These are phyloP conservation scores for Eupithecia tripunctaria DNA, from an alignment of 2,888 invertebrate genomes.

Conservation along the genomic window DNA sequence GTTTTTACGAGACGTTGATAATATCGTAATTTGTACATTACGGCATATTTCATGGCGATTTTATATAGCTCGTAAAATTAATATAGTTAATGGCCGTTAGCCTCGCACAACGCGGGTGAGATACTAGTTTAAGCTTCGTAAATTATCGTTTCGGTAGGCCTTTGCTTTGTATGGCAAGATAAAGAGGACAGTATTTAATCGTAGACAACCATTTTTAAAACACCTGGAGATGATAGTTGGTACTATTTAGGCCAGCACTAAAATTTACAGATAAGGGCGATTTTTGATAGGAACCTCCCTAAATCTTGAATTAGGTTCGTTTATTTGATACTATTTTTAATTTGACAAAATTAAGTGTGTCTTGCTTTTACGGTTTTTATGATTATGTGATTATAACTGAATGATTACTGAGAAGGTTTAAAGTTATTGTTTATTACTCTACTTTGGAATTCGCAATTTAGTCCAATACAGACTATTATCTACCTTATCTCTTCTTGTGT, in stretches of 20 bases:
- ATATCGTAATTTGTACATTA: constrained; percentile 44
- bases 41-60: constrained; percentile 41
- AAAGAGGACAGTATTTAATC: neutral
- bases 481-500: neutral
- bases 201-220: neutral
- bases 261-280: neutral
- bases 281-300: neutral
- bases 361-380: neutral
- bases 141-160: constrained; percentile 7
- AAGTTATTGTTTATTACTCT: neutral
- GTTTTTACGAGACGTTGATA: constrained; percentile 43
- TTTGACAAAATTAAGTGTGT: neutral
- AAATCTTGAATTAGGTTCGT: neutral
- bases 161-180: neutral
- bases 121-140: constrained; percentile 2
- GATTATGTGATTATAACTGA: neutral
- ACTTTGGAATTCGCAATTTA: neutral
- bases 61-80: constrained; percentile 38
- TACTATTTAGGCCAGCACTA: neutral
- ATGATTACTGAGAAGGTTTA: neutral
- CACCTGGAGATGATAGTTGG: neutral
- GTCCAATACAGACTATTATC: neutral
- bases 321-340: neutral
- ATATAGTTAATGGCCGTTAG: constrained; percentile 12
- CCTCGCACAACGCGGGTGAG: constrained; percentile 10